Evolutionary conservation across 2,113 vertebrate species (phyloP).

Genomic region (Oxyruncus cristatus): DNA sequence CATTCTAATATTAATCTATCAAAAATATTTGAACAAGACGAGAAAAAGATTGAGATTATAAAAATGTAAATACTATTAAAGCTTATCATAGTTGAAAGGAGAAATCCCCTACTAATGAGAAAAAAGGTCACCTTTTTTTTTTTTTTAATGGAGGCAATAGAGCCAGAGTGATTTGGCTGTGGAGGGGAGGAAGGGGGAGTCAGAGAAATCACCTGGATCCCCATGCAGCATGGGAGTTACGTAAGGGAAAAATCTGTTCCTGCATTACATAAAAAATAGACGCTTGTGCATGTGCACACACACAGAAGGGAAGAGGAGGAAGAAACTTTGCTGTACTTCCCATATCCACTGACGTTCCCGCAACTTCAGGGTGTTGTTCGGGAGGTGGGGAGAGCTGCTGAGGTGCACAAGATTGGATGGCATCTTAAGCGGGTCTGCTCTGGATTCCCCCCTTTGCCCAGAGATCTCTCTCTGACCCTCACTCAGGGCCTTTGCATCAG

Average conservation of each 20-base stretch:
- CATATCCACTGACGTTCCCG: background rate
- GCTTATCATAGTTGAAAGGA: background rate
- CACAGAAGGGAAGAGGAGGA: background rate
- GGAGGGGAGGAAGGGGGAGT: too few relatives aligned
- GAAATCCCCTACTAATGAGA: background rate
- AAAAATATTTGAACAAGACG: background rate
- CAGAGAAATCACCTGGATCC: constrained; percentile 12
- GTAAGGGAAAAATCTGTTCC: constrained; percentile 29
- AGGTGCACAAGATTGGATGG: background rate
- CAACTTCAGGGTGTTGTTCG: background rate
- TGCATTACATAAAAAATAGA: background rate
- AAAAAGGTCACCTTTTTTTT: background rate
- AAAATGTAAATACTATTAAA: background rate
- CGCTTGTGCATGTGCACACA: rapidly evolving
- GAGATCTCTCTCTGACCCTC: background rate
- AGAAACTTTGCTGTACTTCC: background rate
- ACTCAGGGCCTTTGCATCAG: background rate
- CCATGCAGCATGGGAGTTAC: background rate
- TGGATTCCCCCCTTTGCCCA: background rate
- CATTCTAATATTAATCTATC: background rate
- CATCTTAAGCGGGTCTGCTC: too few relatives aligned
- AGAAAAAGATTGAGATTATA: background rate
- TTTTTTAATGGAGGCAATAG: background rate
- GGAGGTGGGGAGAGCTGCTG: background rate
- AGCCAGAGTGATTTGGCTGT: background rate